A percentile compares a stretch with the other conserved stretches of the same genome.
Evolutionary conservation across 2,888 invertebrate species (phyloP).

Genomic region (Cheilosia scutellata): DNA sequence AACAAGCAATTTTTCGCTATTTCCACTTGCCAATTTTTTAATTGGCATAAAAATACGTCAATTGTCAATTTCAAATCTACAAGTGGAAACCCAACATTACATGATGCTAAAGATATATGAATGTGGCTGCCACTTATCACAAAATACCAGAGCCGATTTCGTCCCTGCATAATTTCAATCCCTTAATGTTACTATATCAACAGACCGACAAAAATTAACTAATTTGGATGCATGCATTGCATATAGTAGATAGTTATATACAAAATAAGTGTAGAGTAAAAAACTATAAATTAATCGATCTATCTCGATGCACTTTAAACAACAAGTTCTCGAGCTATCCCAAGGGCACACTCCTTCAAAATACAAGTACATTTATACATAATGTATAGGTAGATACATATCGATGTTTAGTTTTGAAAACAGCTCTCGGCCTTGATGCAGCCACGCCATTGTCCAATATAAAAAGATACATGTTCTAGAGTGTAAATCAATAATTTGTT

Average conservation of each 20-base stretch:
- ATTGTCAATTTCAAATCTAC: no score
- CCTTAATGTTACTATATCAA: no score
- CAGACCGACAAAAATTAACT: no score
- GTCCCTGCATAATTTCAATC: no score
- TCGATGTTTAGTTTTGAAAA: conserved; percentile 32
- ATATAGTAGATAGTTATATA: background rate
- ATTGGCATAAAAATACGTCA: no score
- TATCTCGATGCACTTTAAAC: background rate
- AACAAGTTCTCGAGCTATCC: background rate
- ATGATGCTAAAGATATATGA: no score
- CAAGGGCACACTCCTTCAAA: conserved; percentile 37
- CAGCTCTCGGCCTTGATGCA: conserved; percentile 34
- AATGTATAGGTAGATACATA: background rate
- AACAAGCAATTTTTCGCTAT: no score
- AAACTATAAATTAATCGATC: background rate
- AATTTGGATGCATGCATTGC: background rate
- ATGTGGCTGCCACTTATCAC: no score
- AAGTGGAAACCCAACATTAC: no score
- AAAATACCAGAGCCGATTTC: no score
- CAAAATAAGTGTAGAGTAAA: background rate
- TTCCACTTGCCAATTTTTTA: no score
- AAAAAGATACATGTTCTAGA: conserved; percentile 20
- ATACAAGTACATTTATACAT: conserved; percentile 26
- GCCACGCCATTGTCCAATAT: conserved; percentile 27
- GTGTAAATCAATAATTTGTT: conserved; percentile 66